Evolutionary conservation across 1,140 invertebrate species (phyloP), one percentile per base, ranked within the genome.

Genomic region (Leguminivora glycinivorella): DNA sequence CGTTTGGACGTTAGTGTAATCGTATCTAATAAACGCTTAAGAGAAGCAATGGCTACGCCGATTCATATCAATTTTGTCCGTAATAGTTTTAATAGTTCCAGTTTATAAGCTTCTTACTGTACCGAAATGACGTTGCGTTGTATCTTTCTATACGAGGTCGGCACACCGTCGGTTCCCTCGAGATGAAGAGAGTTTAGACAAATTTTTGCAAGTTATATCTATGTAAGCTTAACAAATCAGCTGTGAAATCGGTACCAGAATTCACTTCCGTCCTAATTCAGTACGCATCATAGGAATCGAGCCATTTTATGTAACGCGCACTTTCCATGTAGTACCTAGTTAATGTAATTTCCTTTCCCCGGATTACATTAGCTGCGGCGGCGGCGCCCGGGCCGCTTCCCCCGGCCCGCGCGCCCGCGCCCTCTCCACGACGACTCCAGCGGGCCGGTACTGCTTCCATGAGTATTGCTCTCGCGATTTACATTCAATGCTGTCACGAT

Each of bases 191-290:
- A 78, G 78, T 88, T 86, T 84, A 88, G 83, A 87, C 68, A 84
- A 85, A 83, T 81, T 87, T 87, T 89, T 88, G 88, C 88, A 85
- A 85, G 79, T 81, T 87, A 63, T 84, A 83, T 89, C 85, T 89
- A 83, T 85, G 77, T 91, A 89, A 89, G 87, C 87, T 90, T 89
- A 89, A 86, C 82, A 82, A 86, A 85, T 87, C 88, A 88, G 83
- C 88, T 88, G 86, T 88, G 85, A 89, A 88, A 89, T 90, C 87
- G 87, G 80, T 90, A 91, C 89, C 87, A 91, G 87, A 90, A 81
- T 90, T 89, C 89, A 91, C 89, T 89, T 91, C 89, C 89, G 89
- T 91, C 89, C 89, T 91, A 91, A 88, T 83, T 90, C 88, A 91
- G 84, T 88, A 89, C 76, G 89, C 89, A 88, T 90, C 83, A 90